phyloP scores from a whole-genome alignment of 2,113 vertebrate genomes.

The Holacanthus passer region DNA sequence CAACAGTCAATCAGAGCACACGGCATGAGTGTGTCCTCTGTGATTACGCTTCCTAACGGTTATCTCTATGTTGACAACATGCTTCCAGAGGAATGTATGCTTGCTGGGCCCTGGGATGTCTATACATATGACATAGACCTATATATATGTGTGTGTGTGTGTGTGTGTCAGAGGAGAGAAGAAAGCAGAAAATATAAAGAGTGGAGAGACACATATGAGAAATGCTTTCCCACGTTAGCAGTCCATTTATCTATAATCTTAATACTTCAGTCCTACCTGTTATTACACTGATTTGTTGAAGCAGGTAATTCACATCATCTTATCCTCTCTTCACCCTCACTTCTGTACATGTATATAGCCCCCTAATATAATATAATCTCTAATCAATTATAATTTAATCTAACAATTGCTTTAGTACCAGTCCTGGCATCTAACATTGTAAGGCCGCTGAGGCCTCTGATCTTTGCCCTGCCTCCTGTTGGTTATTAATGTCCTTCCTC shows the following conservation, averaged over 20 bases:
- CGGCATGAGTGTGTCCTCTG: conserved; percentile 20
- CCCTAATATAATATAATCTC: not conserved
- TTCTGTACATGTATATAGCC: not conserved
- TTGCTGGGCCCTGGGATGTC: not conserved
- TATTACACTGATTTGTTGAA: not conserved
- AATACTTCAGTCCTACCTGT: conserved; percentile 29
- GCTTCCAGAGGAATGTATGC: conserved; percentile 27
- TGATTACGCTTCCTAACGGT: conserved; percentile 7
- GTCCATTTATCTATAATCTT: conserved; percentile 53
- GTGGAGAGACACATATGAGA: not conserved
- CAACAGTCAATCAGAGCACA: conserved; percentile 37
- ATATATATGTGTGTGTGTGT: not conserved
- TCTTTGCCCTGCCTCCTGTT: not conserved
- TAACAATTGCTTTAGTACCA: no score
- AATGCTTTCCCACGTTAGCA: conserved; percentile 30
- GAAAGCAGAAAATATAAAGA: not conserved
- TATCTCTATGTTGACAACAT: conserved; percentile 28
- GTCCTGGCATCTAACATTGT: not conserved
- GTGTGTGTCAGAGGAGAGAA: not conserved
- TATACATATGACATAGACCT: not conserved
- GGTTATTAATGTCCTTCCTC: not conserved
- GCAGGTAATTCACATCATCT: not conserved
- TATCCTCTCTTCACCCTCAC: not conserved
- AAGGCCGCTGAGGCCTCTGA: not conserved
- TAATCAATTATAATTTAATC: not conserved